Evolutionary conservation across 1,140 invertebrate species (phyloP), one percentile per base, ranked within the genome.

Genomic region (Tetramorium alpestre): DNA sequence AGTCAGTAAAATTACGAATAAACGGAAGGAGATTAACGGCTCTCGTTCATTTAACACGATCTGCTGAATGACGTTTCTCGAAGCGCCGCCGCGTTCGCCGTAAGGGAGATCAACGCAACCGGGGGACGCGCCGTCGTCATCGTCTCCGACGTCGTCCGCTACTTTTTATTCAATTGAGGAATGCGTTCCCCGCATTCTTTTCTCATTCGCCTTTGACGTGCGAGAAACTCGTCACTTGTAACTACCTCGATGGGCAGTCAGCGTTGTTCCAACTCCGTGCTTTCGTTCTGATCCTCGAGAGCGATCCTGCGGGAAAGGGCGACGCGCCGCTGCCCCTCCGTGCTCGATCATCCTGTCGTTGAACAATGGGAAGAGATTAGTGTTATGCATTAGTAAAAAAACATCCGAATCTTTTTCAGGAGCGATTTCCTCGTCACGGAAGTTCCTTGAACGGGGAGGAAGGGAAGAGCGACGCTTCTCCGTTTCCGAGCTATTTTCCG

Each of bases 141-240:
- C 51, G 11, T 44, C 38, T 11, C 47, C 5, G 4, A 60, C 41
- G 51, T 44, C 51, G 28, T 33, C 7, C 6, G 25, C 58, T 18
- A 11, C 13, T 60, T 49, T 4, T 73, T n/a, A 38, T 60, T 33
- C 73, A 58, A 56, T 25, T 10, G 10, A n/a, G 51, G 18, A 0
- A 85, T 62, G 67, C 51, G 58, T 80, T 41, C 76, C 60, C 38
- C 56, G 82, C 67, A 60, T 85, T n/a, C 22, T 22, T 47, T 70
- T 85, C 85, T 92, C 91, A 89, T 92, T 93, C 92, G 93, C 92
- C 90, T 92, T 92, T 92, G 89, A 93, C 44, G 22, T 58, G 69
- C 28, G 33, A 87, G 49, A 33, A 44, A 78, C 70, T 87, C 51
- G 80, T 85, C 73, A 62, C 69, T 90, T 75, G n/a, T 49, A 82